Evolutionary conservation across 35 echinoderm and acorn worm species (phyloP), one percentile per base, ranked within the genome.

Genomic region (Ophioderma brevispina): DNA sequence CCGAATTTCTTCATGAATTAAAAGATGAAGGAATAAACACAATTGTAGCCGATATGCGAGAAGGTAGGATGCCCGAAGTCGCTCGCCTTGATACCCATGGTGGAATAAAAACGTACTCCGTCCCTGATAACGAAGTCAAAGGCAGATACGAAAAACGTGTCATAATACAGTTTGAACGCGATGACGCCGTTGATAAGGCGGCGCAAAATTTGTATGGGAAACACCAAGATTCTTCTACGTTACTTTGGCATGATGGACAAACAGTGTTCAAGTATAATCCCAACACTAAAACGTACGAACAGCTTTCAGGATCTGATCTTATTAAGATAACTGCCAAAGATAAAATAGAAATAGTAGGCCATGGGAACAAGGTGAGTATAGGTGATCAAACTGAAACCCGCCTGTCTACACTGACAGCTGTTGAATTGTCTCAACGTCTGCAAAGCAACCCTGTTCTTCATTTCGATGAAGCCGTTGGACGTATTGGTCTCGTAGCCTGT

Each of bases 311-410:
- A 77, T 35, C 25, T 8, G 28, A 77, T 77, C 10, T 28, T 13
- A 35, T 35, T 77, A 10, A 28, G 8, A 13, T 77, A 77, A 77
- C 76, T 31, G 76, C 76, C 6, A 77, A 35, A 77, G 76, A 77
- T 35, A 77, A 77, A 77, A 10, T 77, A 77, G 76, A 77, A 77
- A 77, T 77, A 77, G 76, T 77, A 13, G 76, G 76, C 6, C 76
- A 77, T 77, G 76, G 76, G 76, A 8, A 77, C 6, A 10, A 77
- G 30, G 13, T 13, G 6, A 77, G 30, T 13, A 77, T 8, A 77
- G 34, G 34, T 28, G n/a, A 28, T 10, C 8, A 77, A 28, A 77
- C n/a, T 10, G 76, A 31, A 77, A 77, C 76, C 6, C 8, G 10
- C 13, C 30, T 77, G 30, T 77, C 76, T 13, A 28, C 8, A 10